Conservation (phyloP, 2,113 vertebrate genomes). For the Grammomys surdaster region DNA sequence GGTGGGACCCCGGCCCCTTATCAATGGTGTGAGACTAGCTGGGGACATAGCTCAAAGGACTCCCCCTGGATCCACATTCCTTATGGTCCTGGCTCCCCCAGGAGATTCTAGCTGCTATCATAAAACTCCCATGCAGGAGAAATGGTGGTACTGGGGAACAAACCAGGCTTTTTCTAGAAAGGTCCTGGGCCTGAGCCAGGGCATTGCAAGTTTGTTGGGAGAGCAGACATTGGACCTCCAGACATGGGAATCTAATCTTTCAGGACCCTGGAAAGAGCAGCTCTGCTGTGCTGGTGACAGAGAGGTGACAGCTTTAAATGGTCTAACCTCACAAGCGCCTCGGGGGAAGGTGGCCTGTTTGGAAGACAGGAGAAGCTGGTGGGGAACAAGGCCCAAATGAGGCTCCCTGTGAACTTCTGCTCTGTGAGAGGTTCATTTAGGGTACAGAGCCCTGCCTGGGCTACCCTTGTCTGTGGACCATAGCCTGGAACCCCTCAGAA, state of each 20-base stretch:
- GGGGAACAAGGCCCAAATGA: accelerated
- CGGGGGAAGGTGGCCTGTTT: no score
- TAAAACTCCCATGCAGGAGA: neutral
- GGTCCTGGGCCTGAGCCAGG: accelerated
- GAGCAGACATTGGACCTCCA: no score
- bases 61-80: no score
- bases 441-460: neutral
- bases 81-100: neutral
- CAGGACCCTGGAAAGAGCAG: no score
- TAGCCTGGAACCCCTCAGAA: neutral
- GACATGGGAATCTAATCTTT: neutral
- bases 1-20: accelerated
- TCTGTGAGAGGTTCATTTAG: neutral
- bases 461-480: no score
- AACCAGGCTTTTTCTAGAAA: neutral
- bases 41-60: accelerated
- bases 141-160: accelerated
- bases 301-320: no score
- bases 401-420: neutral
- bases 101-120: accelerated
- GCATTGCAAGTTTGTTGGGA: neutral
- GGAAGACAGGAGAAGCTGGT: neutral
- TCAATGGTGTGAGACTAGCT: accelerated
- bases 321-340: neutral
- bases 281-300: neutral